These are phyloP conservation scores for Melanerpes formicivorus DNA, from an alignment of 2,113 vertebrate genomes.

Conservation along the genomic window DNA sequence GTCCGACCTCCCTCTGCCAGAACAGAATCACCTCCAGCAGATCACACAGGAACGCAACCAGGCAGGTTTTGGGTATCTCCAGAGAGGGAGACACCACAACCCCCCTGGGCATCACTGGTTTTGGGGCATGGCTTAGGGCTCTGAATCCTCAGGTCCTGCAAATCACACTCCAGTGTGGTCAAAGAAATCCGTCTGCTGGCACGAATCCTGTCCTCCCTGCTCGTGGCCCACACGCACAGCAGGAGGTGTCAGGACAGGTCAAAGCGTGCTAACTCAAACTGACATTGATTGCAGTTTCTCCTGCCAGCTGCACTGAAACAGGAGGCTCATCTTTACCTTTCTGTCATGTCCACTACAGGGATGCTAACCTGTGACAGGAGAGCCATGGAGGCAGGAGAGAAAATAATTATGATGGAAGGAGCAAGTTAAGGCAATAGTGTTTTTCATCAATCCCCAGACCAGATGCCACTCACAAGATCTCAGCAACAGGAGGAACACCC, in stretches of 20 bases:
- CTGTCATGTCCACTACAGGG: not conserved
- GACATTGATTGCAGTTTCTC: not conserved
- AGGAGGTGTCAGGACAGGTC: not conserved
- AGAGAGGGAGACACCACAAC: too few relatives aligned
- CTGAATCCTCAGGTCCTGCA: not conserved
- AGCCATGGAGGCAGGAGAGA: not conserved
- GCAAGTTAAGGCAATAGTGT: not conserved
- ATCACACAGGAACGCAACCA: too few relatives aligned
- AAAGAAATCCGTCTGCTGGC: not conserved
- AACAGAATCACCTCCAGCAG: too few relatives aligned
- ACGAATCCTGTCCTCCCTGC: not conserved
- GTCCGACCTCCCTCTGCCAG: too few relatives aligned
- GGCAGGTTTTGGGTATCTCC: too few relatives aligned
- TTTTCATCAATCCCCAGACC: not conserved
- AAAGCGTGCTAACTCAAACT: rapidly evolving
- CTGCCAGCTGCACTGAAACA: not conserved
- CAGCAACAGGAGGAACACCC: not conserved
- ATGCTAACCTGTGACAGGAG: not conserved
- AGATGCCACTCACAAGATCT: not conserved
- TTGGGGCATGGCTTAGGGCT: not conserved
- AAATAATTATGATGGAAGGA: rapidly evolving
- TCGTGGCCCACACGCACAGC: rapidly evolving
- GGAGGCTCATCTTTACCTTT: not conserved
- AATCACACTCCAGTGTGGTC: rapidly evolving
- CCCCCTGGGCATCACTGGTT: not conserved